Evolutionary conservation across 1,140 invertebrate species (phyloP), one percentile per base, ranked within the genome.

Genomic region (Lordiphosa clarofinis): DNA sequence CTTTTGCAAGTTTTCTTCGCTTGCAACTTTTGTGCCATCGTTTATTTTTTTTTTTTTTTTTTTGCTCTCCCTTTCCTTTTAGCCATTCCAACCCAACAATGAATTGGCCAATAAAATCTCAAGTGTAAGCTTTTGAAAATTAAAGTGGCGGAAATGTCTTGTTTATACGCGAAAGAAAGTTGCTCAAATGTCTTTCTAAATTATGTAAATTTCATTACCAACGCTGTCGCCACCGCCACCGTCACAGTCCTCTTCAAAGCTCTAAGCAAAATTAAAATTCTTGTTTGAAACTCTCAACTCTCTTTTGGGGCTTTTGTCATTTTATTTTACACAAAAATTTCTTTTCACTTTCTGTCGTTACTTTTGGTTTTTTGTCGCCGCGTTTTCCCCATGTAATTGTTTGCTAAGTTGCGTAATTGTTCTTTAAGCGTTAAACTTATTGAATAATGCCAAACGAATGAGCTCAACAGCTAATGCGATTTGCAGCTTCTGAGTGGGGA

Each of bases 21-120:
- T 59, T 72, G 64, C 52, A 63, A 63, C 46, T 73, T 75, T 54
- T 59, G 42, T 60, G 55, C 70, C 61, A 58, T 42, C 39, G 19
- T 35, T 31, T n/a, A n/a, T 37, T 53, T 48, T 24, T 7, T 39
- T 33, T 28, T 38, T 33, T 55, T 3, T 15, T 12, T 11, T 35
- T 1, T 48, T 13, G 5, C 15, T n/a, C 3, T 11, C 38, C 36
- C 38, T 39, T 56, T 15, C 15, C 4, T 11, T 42, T 35, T 39
- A 39, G 42, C 49, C 43, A 38, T n/a, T 42, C 50, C 75, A 44
- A 60, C 60, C 73, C 73, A 78, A 86, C 78, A 84, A 84, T 84
- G 79, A 84, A 84, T 84, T 84, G 78, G 79, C 79, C 78, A 84
- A 84, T 84, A 84, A 84, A 84, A 84, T 84, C 78, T 84, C 79